Conservation (phyloP, 2,113 vertebrate species). For the Campylomormyrus tamandua region DNA sequence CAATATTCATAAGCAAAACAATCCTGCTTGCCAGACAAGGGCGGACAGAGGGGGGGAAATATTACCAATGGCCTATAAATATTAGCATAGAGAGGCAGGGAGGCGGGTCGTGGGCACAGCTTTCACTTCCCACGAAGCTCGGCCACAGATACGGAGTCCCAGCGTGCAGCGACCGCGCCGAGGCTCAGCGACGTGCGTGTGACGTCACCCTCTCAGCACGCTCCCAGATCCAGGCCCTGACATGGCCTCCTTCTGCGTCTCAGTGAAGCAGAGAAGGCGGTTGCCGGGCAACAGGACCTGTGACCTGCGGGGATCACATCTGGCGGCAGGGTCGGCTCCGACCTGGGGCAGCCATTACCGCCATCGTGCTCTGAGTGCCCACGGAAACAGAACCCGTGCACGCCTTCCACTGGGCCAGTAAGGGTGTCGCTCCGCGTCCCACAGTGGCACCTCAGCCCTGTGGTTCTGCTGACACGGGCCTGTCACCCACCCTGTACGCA, state of each 20-base stretch:
- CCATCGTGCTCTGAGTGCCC: background rate
- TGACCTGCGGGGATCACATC: conserved; percentile 60
- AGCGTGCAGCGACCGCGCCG: background rate
- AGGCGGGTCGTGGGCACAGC: background rate
- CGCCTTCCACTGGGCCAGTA: background rate
- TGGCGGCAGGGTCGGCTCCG: conserved; percentile 40
- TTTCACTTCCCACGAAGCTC: background rate
- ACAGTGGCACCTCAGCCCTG: background rate
- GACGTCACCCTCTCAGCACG: background rate
- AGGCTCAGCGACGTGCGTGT: background rate
- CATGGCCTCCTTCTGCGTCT: conserved; percentile 48
- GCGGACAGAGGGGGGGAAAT: conserved; percentile 70
- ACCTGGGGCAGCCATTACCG: conserved; percentile 25
- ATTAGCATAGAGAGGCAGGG: conserved; percentile 44
- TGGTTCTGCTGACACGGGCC: background rate
- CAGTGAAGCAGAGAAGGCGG: conserved; percentile 47
- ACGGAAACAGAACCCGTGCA: background rate
- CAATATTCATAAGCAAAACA: conserved; percentile 79
- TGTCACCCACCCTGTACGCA: background rate
- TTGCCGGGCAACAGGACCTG: conserved; percentile 57
- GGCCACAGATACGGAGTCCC: background rate
- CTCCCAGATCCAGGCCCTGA: conserved; percentile 39
- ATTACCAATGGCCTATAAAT: conserved; percentile 55
- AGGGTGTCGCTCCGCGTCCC: background rate
- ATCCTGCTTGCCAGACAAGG: conserved; percentile 77